phyloP scores from a whole-genome alignment of 2,888 invertebrate genomes.

The Chouioia cunea region DNA sequence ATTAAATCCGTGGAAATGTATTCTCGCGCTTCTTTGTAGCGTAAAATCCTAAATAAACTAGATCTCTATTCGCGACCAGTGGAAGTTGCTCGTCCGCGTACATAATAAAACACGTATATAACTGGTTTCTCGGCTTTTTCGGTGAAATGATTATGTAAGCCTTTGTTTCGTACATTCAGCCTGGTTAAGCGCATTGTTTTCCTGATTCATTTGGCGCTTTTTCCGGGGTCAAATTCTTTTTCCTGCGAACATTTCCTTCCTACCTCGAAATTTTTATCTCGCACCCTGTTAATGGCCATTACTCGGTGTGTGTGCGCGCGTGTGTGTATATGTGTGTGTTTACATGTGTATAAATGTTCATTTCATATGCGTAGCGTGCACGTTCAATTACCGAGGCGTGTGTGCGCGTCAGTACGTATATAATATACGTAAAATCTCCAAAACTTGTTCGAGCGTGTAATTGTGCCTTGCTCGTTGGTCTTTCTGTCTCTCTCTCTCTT shows the following conservation, averaged over 20 bases:
- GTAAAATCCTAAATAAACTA: conserved; percentile 34
- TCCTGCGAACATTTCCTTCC: no score
- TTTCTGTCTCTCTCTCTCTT: background rate
- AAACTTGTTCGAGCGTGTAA: no score
- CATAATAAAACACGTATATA: conserved; percentile 26
- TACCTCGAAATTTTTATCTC: no score
- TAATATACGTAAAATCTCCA: no score
- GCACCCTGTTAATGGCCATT: no score
- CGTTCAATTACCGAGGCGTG: no score
- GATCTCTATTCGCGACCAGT: conserved; percentile 2
- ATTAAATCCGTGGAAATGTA: background rate
- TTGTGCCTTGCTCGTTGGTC: no score
- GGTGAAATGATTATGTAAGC: conserved; percentile 23
- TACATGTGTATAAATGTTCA: no score
- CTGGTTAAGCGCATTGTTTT: conserved; percentile 22
- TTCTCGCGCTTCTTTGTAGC: conserved; percentile 11
- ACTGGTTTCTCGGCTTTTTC: conserved; percentile 8
- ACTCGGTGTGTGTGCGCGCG: no score
- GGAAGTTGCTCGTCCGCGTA: background rate
- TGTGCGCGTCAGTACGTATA: no score
- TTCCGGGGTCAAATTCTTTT: background rate
- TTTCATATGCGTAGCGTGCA: no score
- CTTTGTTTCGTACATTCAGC: conserved; percentile 14
- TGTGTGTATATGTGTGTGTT: no score
- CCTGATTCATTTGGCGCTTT: conserved; percentile 9